A percentile compares a stretch with the other conserved stretches of the same genome.
Conservation (phyloP, 2,113 vertebrate species). For the Bettongia penicillata region DNA sequence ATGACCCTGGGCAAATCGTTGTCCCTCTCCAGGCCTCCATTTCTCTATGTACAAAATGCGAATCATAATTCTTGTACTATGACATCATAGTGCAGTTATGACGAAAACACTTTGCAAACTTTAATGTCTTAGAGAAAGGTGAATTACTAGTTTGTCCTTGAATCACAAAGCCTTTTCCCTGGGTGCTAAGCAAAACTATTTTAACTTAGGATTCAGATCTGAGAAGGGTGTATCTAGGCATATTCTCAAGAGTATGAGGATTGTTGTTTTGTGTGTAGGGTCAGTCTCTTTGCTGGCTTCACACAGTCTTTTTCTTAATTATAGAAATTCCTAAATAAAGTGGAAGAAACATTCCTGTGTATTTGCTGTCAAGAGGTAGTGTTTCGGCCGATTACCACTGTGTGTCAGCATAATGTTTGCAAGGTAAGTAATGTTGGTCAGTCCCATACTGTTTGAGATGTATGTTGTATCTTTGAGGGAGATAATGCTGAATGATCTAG, state of each 20-base stretch:
- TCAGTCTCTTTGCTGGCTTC: not conserved
- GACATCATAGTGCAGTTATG: not conserved
- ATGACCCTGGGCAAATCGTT: not conserved
- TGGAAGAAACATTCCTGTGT: slow-evolving; percentile 95
- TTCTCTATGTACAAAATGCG: not conserved
- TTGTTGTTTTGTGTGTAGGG: not conserved
- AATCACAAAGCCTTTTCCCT: not conserved
- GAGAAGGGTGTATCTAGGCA: not conserved
- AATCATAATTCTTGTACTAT: not conserved
- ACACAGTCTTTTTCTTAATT: not conserved
- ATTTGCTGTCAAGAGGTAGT: slow-evolving; percentile 99
- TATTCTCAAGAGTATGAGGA: not conserved
- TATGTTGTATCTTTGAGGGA: not conserved
- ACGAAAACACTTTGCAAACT: not conserved
- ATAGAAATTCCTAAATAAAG: slow-evolving; percentile 94
- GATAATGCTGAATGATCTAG: not conserved
- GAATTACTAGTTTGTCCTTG: not conserved
- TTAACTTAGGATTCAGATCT: not conserved
- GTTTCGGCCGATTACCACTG: slow-evolving; percentile 93
- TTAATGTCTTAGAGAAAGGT: not conserved
- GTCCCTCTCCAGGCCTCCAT: not conserved
- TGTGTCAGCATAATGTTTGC: slow-evolving; percentile 98
- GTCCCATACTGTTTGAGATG: not conserved
- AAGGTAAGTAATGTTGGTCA: slow-evolving; percentile 84
- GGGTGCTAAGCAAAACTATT: not conserved